Percentiles rank a stretch among this genome's conserved stretches.
These are phyloP conservation scores for Venustoraphidia nigricollis DNA, from an alignment of 2,888 invertebrate genomes.

Conservation along the genomic window DNA sequence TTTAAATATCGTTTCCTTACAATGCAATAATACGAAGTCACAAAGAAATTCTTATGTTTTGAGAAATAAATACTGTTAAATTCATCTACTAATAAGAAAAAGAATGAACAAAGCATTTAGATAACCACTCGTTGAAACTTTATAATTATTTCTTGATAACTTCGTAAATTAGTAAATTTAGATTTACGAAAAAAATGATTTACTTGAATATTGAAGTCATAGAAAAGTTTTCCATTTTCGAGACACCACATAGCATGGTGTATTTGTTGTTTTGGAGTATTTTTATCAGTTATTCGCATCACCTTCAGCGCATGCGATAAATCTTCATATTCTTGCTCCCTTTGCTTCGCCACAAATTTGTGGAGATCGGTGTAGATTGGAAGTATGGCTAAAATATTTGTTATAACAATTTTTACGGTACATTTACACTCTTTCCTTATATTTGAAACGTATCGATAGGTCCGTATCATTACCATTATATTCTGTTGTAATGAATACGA, in stretches of 20 bases:
- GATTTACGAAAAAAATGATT: slow-evolving; percentile 4
- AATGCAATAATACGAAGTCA: not conserved
- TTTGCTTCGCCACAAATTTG: slow-evolving; percentile 56
- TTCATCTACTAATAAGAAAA: too few species aligned
- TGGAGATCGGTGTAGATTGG: slow-evolving; percentile 65
- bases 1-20: not conserved
- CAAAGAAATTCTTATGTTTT: too few species aligned
- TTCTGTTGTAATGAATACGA: slow-evolving; percentile 1
- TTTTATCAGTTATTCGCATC: slow-evolving; percentile 46
- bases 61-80: too few species aligned
- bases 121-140: too few species aligned
- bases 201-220: slow-evolving; percentile 32
- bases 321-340: slow-evolving; percentile 60
- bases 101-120: too few species aligned
- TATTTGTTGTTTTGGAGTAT: slow-evolving; percentile 48
- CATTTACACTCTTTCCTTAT: slow-evolving; percentile 4
- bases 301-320: slow-evolving; percentile 51
- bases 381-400: slow-evolving; percentile 44
- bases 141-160: too few species aligned
- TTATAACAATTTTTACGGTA: not conserved
- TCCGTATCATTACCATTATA: not conserved
- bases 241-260: slow-evolving; percentile 69
- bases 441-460: not conserved
- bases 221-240: slow-evolving; percentile 49
- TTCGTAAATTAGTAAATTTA: too few species aligned